Evolutionary conservation across 2,113 vertebrate species (phyloP).

Genomic region (Laterallus jamaicensis): DNA sequence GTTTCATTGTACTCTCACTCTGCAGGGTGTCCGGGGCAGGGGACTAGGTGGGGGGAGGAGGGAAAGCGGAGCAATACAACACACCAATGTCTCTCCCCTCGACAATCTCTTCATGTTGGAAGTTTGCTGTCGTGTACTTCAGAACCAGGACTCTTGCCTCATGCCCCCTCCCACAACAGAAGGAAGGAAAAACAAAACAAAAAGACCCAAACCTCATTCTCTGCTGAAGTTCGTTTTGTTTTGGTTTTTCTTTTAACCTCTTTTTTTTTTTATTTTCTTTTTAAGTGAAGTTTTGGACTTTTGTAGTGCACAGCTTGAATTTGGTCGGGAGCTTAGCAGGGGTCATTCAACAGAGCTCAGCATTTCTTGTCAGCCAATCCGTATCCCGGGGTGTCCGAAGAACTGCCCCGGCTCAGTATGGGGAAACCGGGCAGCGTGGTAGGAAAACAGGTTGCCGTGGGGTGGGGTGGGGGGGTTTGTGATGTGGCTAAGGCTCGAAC

Average conservation of each 20-base stretch:
- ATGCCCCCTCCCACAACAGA: constrained; percentile 62
- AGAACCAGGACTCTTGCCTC: constrained; percentile 77
- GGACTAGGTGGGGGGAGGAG: constrained; percentile 72
- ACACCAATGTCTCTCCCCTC: constrained; percentile 72
- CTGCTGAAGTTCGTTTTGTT: constrained; percentile 54
- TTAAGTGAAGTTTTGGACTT: constrained; percentile 76
- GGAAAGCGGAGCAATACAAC: constrained; percentile 72
- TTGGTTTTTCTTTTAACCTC: background rate
- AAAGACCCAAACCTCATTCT: constrained; percentile 54
- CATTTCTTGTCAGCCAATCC: constrained; percentile 71
- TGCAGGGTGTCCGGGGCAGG: constrained; percentile 73
- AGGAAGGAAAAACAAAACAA: constrained; percentile 53
- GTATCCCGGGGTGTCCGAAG: constrained; percentile 56
- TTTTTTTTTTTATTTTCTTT: constrained; percentile 66
- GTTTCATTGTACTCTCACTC: constrained; percentile 81
- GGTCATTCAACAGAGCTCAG: constrained; percentile 65
- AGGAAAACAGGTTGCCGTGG: constrained; percentile 16
- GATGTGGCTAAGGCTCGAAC: background rate
- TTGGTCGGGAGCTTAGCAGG: constrained; percentile 88
- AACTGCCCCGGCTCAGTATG: constrained; percentile 6
- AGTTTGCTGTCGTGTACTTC: constrained; percentile 76
- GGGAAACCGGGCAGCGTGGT: background rate
- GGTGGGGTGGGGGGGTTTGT: background rate
- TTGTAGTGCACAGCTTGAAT: constrained; percentile 92
- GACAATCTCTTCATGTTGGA: constrained; percentile 77